A percentile compares a stretch with the other conserved stretches of the same genome.
phyloP scores from a whole-genome alignment of 2,113 vertebrate genomes.

The Bos taurus region ARS-UCD2.0 NC_037328.1:19480001-19480500 shows the following conservation, averaged over 20 bases:
- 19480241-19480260: neutral
- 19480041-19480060: neutral
- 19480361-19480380: neutral
- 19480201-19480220: neutral
- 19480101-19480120: neutral
- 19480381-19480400: neutral
- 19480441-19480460: accelerated
- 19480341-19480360: neutral
- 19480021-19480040: neutral
- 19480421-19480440: accelerated
- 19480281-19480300: neutral
- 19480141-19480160: neutral
- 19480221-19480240: neutral
- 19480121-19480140: neutral
- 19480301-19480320: neutral
- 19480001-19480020: neutral
- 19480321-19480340: neutral
- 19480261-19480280: neutral
- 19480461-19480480: neutral
- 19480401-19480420: neutral
- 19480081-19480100: neutral
- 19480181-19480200: neutral
- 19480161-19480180: neutral
- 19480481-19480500: neutral
- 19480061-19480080: neutral